Base-by-base conservation (phyloP, 1,140 invertebrate genomes). In the Saccostrea glomerata region DNA sequence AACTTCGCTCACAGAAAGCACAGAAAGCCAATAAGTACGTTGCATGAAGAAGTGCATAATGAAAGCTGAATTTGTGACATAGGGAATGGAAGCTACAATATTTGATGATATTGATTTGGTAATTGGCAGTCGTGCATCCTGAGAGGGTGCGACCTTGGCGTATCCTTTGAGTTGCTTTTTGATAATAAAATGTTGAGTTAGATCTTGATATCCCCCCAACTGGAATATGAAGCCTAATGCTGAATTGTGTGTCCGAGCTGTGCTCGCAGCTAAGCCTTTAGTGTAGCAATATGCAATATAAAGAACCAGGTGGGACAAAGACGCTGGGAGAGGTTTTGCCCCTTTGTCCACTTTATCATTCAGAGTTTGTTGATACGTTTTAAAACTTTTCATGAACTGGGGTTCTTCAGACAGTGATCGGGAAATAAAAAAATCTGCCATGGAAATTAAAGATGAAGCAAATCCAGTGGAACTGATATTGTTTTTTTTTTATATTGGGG, bases 151-250 rank as follows among this genome's bases (percentile, higher is more conserved):
- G 9, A 12, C 63, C 23, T 70, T 70, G 23, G 17, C 3, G 23
- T n/a, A 70, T n/a, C 63, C 63, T 70, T 70, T 15, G 0, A 70
- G 4, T 7, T 70, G 63, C 23, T 70, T 70, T 23, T 70, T 70
- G n/a, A 70, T 70, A n/a, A 70, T 7, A 70, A 70, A 70, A n/a
- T 70, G 17, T 70, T 70, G 63, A 70, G 63, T 70, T 7, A 70
- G 2, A 70, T 70, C 63, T 23, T 17, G 63, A 6, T 20, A 70
- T n/a, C 63, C 63, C n/a, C 63, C 63, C 23, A 70, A n/a, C 23
- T 70, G 63, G n/a, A 70, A 70, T n/a, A 23, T 70, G 4, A 70
- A 12, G 23, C 63, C 23, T 9, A 70, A 23, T 70, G 63, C 63
- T 20, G 63, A 70, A 70, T n/a, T 70, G 23, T 70, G 63, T n/a